Evolutionary conservation across 2,888 invertebrate genomes (phyloP).

Genomic region (Eupelmus urozonus): DNA sequence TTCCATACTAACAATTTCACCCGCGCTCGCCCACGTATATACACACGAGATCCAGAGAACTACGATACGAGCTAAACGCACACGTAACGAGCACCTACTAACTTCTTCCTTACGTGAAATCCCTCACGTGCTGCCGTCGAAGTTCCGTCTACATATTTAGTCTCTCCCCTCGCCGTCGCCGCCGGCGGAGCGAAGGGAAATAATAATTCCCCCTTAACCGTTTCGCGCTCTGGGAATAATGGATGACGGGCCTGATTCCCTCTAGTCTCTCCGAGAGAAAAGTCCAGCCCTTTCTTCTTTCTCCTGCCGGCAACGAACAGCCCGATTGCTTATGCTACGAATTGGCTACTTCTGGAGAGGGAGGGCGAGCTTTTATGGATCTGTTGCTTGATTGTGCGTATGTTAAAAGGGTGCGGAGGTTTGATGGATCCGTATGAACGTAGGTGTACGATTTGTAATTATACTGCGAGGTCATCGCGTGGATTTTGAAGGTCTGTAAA

Average conservation of each 20-base stretch:
- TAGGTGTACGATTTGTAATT: not conserved
- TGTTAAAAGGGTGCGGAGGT: not conserved
- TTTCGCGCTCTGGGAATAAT: constrained; percentile 15
- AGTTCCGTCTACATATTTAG: constrained; percentile 13
- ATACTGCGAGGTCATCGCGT: not conserved
- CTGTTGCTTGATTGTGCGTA: not conserved
- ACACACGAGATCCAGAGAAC: no score
- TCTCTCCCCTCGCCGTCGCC: not conserved
- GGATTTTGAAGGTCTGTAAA: not conserved
- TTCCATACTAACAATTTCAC: no score
- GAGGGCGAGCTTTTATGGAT: no score
- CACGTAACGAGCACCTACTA: no score
- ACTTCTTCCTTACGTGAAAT: constrained; percentile 11
- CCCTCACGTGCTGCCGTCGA: not conserved
- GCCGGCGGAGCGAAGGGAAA: not conserved
- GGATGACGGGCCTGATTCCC: not conserved
- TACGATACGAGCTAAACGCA: no score
- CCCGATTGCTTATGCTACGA: no score
- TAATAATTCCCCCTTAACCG: constrained; percentile 13
- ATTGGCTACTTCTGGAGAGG: no score
- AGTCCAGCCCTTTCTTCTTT: no score
- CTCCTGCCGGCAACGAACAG: no score
- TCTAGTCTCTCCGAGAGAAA: not conserved
- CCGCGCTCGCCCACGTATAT: no score
- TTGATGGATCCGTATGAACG: not conserved